Evolutionary conservation across 2,113 vertebrate species (phyloP), one percentile per base, ranked within the genome.

Genomic region (Corythoichthys haematopterus): DNA sequence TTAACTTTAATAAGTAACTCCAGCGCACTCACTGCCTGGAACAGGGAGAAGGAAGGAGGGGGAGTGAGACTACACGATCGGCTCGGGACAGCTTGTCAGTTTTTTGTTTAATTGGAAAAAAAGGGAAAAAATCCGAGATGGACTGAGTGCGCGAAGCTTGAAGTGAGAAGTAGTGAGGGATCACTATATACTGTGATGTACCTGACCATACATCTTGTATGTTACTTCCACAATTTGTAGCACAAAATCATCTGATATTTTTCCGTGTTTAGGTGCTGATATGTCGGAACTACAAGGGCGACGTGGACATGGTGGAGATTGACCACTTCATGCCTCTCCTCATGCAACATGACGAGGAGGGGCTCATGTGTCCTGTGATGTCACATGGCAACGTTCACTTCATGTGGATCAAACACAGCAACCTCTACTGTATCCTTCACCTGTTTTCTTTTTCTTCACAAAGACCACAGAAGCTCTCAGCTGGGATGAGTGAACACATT

Each of bases 331-430:
- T 96, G 90, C 92, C 93, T 0, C 77, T 95, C 40, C 88, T 98
- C 15, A 91, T 94, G 92, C 94, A 94, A 59, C 89, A 87, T 4
- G 96, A 98, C 75, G 96, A 97, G 66, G 96, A 97, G 57, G 94
- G 94, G 0, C 84, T 91, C 0, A 53, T 94, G 38, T 85, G 92
- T 0, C 96, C 96, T 0, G 89, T 98, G 0, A 85, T 98, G 65
- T 85, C 91, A 20, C 91, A 87, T 0, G 95, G 95, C 76, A 86
- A 28, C 0, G 90, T 96, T 12, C 94, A 97, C 73, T 98, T 97
- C 84, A 81, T 98, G 64, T 98, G 96, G 96, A 95, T 98, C 91
- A 97, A 97, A 52, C 91, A 98, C 85, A 93, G 89, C 92, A 98
- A 98, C 87, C 92, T 98, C 2, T 98, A 98, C 88, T 51, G 96